Evolutionary conservation across 1,140 invertebrate genomes (phyloP).

Genomic region (Tetranychus urticae): DNA sequence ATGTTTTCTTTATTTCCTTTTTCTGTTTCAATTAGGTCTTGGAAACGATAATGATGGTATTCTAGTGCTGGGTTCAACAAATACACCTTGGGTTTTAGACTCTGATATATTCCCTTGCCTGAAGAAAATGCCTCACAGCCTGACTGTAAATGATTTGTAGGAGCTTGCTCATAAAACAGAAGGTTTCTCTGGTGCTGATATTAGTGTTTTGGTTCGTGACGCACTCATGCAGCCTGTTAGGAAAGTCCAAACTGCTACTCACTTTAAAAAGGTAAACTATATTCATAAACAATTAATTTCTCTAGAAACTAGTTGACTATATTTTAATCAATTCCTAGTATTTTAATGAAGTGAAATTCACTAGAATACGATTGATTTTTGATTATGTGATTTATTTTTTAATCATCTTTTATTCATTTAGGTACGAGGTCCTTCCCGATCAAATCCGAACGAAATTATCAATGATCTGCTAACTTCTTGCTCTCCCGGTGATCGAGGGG

Average conservation of each 20-base stretch:
- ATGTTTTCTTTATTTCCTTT: background rate
- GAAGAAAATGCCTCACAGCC: slow-evolving; percentile 61
- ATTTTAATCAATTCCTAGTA: too few relatives aligned
- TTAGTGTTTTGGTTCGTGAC: slow-evolving; percentile 89
- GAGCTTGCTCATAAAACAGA: slow-evolving; percentile 62
- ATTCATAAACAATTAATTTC: background rate
- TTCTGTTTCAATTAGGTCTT: slow-evolving; percentile 1
- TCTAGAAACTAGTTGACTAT: background rate
- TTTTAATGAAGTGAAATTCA: too few relatives aligned
- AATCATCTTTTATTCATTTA: slow-evolving; percentile 10
- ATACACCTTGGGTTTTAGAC: slow-evolving; percentile 99
- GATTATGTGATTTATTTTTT: background rate
- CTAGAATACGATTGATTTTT: background rate
- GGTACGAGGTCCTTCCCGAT: slow-evolving; percentile 57
- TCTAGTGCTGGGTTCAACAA: slow-evolving; percentile 99
- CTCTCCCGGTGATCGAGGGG: slow-evolving; percentile 73
- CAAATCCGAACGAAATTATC: slow-evolving; percentile 50
- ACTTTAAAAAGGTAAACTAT: slow-evolving; percentile 43
- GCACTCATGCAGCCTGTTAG: slow-evolving; percentile 95
- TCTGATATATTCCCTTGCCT: slow-evolving; percentile 92
- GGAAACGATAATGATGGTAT: slow-evolving; percentile 44
- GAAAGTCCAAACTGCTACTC: slow-evolving; percentile 92
- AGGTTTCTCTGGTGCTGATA: slow-evolving; percentile 86
- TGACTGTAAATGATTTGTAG: slow-evolving; percentile 68
- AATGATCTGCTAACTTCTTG: slow-evolving; percentile 87